phyloP scores from a whole-genome alignment of 2,113 vertebrate species.

The Gasterosteus nipponicus region DNA sequence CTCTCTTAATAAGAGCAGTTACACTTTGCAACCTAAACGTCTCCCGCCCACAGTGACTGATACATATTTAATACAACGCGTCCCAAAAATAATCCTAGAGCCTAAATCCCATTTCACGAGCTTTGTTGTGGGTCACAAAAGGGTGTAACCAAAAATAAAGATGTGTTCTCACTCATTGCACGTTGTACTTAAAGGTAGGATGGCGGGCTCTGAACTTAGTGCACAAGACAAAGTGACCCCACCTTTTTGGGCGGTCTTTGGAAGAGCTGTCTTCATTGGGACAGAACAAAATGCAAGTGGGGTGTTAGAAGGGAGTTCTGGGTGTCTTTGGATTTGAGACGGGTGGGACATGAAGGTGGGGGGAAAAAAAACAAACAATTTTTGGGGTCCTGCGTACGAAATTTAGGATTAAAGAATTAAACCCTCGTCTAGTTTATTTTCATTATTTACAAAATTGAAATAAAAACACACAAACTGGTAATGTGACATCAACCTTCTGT shows the following conservation, averaged over 20 bases:
- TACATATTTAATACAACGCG: slow-evolving; percentile 34
- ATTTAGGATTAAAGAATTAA: slow-evolving; percentile 70
- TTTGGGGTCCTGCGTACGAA: slow-evolving; percentile 39
- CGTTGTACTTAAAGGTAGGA: slow-evolving; percentile 83
- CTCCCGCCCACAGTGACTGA: slow-evolving; percentile 23
- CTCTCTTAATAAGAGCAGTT: slow-evolving; percentile 12
- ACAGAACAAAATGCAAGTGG: slow-evolving; percentile 51
- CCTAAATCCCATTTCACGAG: slow-evolving; percentile 35
- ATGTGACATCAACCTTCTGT: slow-evolving; percentile 45
- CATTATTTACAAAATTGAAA: slow-evolving; percentile 82
- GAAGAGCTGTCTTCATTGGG: slow-evolving; percentile 84
- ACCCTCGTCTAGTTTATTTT: slow-evolving; percentile 77
- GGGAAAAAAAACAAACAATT: slow-evolving; percentile 22
- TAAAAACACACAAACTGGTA: slow-evolving; percentile 57
- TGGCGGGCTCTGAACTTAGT: slow-evolving; percentile 83
- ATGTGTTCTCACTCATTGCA: slow-evolving; percentile 86
- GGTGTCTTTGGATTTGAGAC: slow-evolving; percentile 64
- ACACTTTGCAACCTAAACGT: slow-evolving; percentile 12
- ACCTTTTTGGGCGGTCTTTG: slow-evolving; percentile 81
- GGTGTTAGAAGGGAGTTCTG: neutral
- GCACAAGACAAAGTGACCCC: slow-evolving; percentile 79
- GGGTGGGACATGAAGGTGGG: neutral
- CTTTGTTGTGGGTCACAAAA: slow-evolving; percentile 17
- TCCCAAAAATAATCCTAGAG: slow-evolving; percentile 24
- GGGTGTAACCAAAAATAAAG: slow-evolving; percentile 6